Percentiles rank a stretch among this genome's conserved stretches.
Evolutionary conservation across 2,888 invertebrate species (phyloP).

Genomic region (Xestobium rufovillosum): DNA sequence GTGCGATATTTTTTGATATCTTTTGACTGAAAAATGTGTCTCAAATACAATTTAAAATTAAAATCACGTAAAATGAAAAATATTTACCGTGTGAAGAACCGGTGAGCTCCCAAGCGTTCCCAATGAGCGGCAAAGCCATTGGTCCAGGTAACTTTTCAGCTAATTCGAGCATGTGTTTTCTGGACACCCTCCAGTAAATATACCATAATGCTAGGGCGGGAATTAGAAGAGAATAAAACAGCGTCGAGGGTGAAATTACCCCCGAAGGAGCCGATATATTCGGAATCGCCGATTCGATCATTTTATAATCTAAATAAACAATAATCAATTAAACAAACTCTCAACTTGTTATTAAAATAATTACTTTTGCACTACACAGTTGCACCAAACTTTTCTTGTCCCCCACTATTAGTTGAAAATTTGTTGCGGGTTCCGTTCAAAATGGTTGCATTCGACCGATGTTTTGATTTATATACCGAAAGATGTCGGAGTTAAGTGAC

Average conservation of each 20-base stretch:
- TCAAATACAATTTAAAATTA: no score
- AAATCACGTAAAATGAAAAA: slow-evolving; percentile 6
- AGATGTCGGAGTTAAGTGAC: no score
- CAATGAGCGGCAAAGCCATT: slow-evolving; percentile 61
- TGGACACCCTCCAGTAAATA: slow-evolving; percentile 67
- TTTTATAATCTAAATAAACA: slow-evolving; percentile 32
- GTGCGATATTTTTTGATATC: no score
- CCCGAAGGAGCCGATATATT: slow-evolving; percentile 32
- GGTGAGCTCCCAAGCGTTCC: slow-evolving; percentile 66
- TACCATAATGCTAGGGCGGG: slow-evolving; percentile 63
- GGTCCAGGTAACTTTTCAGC: slow-evolving; percentile 69
- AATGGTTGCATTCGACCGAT: no score
- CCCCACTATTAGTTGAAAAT: slow-evolving; percentile 11
- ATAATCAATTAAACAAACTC: slow-evolving; percentile 5
- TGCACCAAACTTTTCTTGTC: slow-evolving; percentile 6
- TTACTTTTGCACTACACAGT: not conserved
- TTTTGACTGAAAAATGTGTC: no score
- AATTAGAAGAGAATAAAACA: slow-evolving; percentile 66
- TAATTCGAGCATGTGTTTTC: slow-evolving; percentile 62
- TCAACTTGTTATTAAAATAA: slow-evolving; percentile 2
- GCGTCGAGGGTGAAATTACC: slow-evolving; percentile 51
- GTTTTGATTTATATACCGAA: no score
- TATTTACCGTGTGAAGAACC: slow-evolving; percentile 64
- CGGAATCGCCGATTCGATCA: slow-evolving; percentile 28
- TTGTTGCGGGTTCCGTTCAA: no score